These are phyloP conservation scores for Brachionus paranguensis DNA, from an alignment of 1,140 invertebrate species.

Conservation along the genomic window DNA sequence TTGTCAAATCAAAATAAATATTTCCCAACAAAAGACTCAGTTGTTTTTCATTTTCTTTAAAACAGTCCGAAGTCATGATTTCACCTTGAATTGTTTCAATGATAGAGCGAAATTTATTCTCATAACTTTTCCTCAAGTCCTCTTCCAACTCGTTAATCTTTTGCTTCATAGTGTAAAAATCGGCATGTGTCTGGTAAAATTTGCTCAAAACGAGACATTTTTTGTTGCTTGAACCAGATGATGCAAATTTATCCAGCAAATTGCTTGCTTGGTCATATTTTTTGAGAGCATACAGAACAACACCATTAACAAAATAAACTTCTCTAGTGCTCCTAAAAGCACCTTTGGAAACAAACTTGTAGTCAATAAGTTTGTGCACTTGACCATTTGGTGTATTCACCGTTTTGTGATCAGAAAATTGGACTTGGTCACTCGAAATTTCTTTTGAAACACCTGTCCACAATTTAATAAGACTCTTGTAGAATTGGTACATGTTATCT, in stretches of 20 bases:
- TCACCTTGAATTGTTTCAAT: neutral
- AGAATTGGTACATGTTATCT: neutral
- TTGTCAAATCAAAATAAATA: neutral
- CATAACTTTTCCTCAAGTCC: neutral
- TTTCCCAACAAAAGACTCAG: neutral
- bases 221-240: neutral
- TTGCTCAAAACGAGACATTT: neutral
- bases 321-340: neutral
- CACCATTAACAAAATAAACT: neutral
- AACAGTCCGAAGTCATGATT: neutral
- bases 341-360: neutral
- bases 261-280: neutral
- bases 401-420: neutral
- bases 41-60: neutral
- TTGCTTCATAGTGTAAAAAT: neutral
- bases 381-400: neutral
- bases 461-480: neutral
- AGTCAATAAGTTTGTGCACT: neutral
- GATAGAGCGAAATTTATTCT: neutral
- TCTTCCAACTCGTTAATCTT: neutral
- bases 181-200: neutral
- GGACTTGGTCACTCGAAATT: neutral
- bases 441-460: conserved; percentile 1
- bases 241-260: neutral
- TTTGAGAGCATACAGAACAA: neutral